These are phyloP conservation scores for Alsophila aescularia DNA, from an alignment of 2,888 invertebrate genomes.

Conservation along the genomic window DNA sequence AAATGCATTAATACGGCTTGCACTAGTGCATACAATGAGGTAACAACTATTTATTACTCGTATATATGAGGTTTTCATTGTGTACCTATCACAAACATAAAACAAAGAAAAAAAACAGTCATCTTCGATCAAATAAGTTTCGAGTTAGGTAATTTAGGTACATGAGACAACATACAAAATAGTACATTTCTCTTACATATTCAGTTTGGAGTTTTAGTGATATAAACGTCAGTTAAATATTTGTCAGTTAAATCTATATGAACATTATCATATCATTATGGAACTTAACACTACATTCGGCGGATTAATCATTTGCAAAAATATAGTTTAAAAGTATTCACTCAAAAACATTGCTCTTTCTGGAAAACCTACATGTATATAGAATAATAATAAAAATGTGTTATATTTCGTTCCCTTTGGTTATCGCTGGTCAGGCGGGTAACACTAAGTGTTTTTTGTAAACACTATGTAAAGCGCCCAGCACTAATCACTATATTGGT, in stretches of 20 bases:
- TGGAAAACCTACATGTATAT: neutral
- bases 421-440: too few relatives aligned
- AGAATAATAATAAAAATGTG: too few relatives aligned
- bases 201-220: neutral
- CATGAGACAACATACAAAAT: too few relatives aligned
- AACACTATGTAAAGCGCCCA: too few relatives aligned
- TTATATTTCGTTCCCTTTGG: too few relatives aligned
- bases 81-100: constrained; percentile 7
- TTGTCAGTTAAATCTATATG: neutral
- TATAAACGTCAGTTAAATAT: neutral
- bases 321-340: neutral
- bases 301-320: constrained; percentile 3
- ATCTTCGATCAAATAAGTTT: too few relatives aligned
- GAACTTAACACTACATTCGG: constrained; percentile 2
- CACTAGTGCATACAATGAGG: constrained; percentile 45
- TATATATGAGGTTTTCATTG: constrained; percentile 5
- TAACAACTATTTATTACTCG: constrained; percentile 31
- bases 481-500: too few relatives aligned
- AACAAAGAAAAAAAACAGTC: too few relatives aligned
- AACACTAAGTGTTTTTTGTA: too few relatives aligned
- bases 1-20: constrained; percentile 47
- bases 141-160: neutral
- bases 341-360: neutral
- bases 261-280: neutral
- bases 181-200: neutral